Conservation (phyloP, 1,140 invertebrate genomes). For the Sycophila sp. region DNA sequence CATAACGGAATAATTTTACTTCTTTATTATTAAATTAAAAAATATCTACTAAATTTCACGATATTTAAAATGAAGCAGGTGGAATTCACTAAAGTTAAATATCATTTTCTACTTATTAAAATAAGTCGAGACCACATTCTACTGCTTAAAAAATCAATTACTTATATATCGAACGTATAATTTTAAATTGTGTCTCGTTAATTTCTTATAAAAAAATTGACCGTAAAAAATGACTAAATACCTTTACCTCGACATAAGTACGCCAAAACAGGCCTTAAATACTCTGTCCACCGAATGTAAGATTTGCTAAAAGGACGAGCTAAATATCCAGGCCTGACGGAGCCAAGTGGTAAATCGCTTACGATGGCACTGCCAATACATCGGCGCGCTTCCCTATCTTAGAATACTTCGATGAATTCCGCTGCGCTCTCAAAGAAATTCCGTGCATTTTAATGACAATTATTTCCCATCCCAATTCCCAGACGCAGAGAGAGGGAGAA, state of each 20-base stretch:
- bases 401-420: conserved; percentile 14
- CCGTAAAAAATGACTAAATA: no score
- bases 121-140: no score
- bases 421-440: conserved; percentile 5
- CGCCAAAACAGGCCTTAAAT: neutral
- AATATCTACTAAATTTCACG: no score
- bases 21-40: no score
- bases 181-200: no score
- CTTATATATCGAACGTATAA: no score
- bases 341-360: conserved; percentile 25
- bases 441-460: conserved; percentile 1
- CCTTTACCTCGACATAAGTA: neutral
- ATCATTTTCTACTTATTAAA: neutral
- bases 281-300: neutral
- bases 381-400: neutral
- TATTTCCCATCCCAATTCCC: no score
- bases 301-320: neutral
- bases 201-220: no score
- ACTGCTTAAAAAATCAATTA: no score
- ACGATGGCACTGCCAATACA: conserved; percentile 18
- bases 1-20: no score
- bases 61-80: neutral
- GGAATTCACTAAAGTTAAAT: no score
- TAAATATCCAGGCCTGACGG: no score
- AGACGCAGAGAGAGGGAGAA: neutral